Percentiles rank a stretch among this genome's conserved stretches.
Evolutionary conservation across 2,113 vertebrate species (phyloP).

Genomic region (Rhizomys pruinosus): DNA sequence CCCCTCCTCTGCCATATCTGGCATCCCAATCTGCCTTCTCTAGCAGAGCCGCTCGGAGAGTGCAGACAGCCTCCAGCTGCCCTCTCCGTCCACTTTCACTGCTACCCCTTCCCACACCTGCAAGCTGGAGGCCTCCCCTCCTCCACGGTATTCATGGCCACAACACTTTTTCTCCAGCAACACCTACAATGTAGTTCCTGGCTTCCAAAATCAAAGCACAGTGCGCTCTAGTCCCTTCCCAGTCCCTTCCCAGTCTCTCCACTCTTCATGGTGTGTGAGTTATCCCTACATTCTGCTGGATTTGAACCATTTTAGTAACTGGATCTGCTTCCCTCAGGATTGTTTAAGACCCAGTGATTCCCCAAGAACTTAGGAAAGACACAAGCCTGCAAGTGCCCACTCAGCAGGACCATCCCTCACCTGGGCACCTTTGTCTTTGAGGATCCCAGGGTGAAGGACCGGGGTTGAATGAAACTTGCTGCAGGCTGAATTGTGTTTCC

Average conservation of each 20-base stretch:
- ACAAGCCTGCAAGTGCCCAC: neutral
- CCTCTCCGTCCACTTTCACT: too few species aligned
- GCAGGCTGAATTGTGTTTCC: too few species aligned
- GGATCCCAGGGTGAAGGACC: too few species aligned
- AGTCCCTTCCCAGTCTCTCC: neutral
- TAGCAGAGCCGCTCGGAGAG: neutral
- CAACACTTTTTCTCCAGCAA: neutral
- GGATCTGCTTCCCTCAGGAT: neutral
- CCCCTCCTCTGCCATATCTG: neutral
- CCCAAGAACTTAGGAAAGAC: too few species aligned
- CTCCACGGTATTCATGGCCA: neutral
- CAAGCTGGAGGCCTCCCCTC: too few species aligned
- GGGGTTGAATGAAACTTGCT: neutral
- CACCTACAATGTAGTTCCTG: neutral
- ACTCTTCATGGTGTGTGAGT: neutral
- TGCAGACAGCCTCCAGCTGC: neutral
- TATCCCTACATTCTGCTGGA: neutral
- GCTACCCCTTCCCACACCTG: neutral
- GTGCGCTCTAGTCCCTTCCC: too few species aligned
- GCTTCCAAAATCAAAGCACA: neutral
- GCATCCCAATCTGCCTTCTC: neutral
- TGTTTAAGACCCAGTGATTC: too few species aligned
- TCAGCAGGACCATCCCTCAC: neutral
- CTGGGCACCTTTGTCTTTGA: too few species aligned
- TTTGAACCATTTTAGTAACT: neutral